Evolutionary conservation across 2,888 invertebrate genomes (phyloP), one percentile per base, ranked within the genome.

Genomic region (Drepanosiphum platanoidis): DNA sequence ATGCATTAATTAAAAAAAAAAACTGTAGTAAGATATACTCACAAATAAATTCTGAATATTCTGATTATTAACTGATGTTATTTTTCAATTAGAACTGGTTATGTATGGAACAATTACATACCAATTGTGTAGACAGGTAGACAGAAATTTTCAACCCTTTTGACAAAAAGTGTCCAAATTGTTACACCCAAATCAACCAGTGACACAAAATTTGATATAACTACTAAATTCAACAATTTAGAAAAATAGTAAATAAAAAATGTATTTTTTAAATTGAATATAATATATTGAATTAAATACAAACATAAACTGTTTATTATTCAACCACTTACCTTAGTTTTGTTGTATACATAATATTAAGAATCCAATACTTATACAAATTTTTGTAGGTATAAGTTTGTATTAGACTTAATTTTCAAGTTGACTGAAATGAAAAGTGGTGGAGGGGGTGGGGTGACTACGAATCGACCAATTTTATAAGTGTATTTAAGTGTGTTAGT

Each of bases 381-480:
- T 32, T 27, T 22, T 22, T 18, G 2, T 52, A 52, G 30, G 22
- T 71, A 32, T 71, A 13, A 39, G 13, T n/a, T 30, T 13, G 7
- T 58, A 52, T 30, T 58, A 27, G 8, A 39, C 30, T 61, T 15
- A 15, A 71, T 30, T 58, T 71, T 9, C n/a, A 30, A 30, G 15
- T 34, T 39, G 58, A 58, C 8, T 61, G 30, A 81, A 81, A 70
- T n/a, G n/a, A n/a, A n/a, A n/a, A n/a, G n/a, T n/a, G n/a, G n/a
- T n/a, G n/a, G n/a, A n/a, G n/a, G n/a, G n/a, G 36, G 42, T 9
- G 71, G 71, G 30, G 0, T 39, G 22, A 30, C 81, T 81, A 81
- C 81, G 71, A 81, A 81, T 81, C 81, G 58, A 81, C 71, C 81
- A 71, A 71, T 8, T 71, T 66, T 71, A n/a, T n/a, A 68, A 66